Percentiles rank a stretch among this genome's conserved stretches.
These are phyloP conservation scores for Drosophila elegans DNA, from an alignment of 1,140 invertebrate species.

Conservation along the genomic window DNA sequence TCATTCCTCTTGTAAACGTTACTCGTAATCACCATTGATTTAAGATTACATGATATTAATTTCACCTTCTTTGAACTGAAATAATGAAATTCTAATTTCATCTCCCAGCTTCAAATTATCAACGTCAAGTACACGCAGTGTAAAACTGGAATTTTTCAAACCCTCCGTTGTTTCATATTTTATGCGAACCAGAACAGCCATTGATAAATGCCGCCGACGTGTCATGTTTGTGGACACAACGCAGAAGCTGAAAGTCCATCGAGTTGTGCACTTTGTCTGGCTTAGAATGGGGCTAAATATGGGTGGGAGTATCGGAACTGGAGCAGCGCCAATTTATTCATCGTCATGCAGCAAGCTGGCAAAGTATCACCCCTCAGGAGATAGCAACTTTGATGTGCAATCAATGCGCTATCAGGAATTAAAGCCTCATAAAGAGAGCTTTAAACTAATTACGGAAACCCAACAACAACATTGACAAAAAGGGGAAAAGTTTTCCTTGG, in stretches of 20 bases:
- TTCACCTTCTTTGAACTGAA: neutral
- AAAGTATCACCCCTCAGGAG: neutral
- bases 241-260: constrained; percentile 1
- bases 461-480: constrained; percentile 28
- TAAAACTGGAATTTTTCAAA: neutral
- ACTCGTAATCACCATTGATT: neutral
- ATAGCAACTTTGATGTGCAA: constrained; percentile 34
- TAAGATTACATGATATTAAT: neutral
- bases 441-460: constrained; percentile 61
- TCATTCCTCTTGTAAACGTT: too few species aligned
- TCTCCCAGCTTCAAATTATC: constrained; percentile 2
- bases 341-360: constrained; percentile 31
- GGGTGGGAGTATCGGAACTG: neutral
- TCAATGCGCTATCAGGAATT: constrained; percentile 59
- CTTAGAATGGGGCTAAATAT: constrained; percentile 7
- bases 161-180: neutral
- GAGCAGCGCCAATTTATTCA: constrained; percentile 49
- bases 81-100: constrained; percentile 17
- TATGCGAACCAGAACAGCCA: neutral
- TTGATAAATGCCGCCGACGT: neutral
- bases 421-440: constrained; percentile 51
- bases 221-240: constrained; percentile 10
- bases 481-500: constrained; percentile 47
- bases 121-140: constrained; percentile 20
- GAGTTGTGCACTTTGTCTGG: constrained; percentile 31